Percentiles rank a stretch among this genome's conserved stretches.
Conservation (phyloP, 2,113 vertebrate genomes). For the Nansenia antarctica region DNA sequence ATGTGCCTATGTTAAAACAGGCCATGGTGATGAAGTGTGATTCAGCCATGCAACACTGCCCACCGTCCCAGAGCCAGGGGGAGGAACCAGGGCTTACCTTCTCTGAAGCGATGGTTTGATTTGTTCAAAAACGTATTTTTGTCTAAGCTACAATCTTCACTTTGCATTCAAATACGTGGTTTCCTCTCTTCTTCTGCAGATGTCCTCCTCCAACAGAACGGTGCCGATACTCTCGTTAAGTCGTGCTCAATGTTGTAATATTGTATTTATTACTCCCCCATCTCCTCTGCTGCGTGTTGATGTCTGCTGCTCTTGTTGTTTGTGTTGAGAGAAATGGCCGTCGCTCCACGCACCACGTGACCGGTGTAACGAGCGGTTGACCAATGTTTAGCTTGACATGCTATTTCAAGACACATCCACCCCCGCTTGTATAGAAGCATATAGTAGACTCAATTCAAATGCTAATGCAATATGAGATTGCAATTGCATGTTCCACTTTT, state of each 20-base stretch:
- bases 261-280: constrained; percentile 60
- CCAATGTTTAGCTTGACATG: constrained; percentile 45
- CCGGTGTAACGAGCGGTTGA: constrained; percentile 48
- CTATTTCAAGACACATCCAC: not conserved
- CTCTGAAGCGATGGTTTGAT: constrained; percentile 63
- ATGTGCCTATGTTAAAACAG: not conserved
- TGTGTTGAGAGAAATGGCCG: constrained; percentile 91
- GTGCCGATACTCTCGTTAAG: constrained; percentile 64
- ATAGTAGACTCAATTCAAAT: too few relatives aligned
- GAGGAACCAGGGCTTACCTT: constrained; percentile 75
- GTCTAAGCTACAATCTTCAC: constrained; percentile 51
- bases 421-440: not conserved
- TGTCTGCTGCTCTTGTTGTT: constrained; percentile 81
- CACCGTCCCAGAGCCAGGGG: constrained; percentile 46
- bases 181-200: constrained; percentile 64
- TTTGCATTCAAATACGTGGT: constrained; percentile 61
- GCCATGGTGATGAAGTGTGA: too few relatives aligned
- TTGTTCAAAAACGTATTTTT: constrained; percentile 54
- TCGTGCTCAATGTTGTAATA: constrained; percentile 59
- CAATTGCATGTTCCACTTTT: too few relatives aligned
- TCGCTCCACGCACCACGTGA: constrained; percentile 83
- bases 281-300: constrained; percentile 77
- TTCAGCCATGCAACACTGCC: constrained; percentile 35
- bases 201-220: constrained; percentile 70
- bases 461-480: too few relatives aligned